Conservation (phyloP, 2,888 invertebrate genomes). For the Brachyptera putata region DNA sequence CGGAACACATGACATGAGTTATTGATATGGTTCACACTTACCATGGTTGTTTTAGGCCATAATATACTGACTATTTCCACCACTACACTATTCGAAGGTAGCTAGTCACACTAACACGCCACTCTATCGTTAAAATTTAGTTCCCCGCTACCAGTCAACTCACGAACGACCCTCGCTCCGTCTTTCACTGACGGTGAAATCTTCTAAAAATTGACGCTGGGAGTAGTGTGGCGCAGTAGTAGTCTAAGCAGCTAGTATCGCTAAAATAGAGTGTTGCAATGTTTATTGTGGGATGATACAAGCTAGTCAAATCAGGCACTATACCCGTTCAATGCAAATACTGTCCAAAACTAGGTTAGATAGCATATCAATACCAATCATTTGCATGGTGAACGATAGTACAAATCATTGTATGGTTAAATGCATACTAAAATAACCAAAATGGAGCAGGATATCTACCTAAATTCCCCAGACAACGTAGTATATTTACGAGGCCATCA, state of each 20-base stretch:
- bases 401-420: too few relatives aligned
- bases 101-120: slow-evolving; percentile 27
- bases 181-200: slow-evolving; percentile 31
- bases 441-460: not conserved
- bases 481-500: slow-evolving; percentile 31
- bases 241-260: too few relatives aligned
- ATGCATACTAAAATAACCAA: not conserved
- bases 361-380: not conserved
- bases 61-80: slow-evolving; percentile 28
- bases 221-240: slow-evolving; percentile 32
- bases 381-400: too few relatives aligned
- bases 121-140: slow-evolving; percentile 23
- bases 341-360: not conserved
- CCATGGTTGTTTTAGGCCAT: slow-evolving; percentile 33
- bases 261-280: slow-evolving; percentile 33
- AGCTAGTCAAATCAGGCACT: slow-evolving; percentile 32
- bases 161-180: slow-evolving; percentile 28
- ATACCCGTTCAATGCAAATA: not conserved
- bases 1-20: not conserved
- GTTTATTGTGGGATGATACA: slow-evolving; percentile 30
- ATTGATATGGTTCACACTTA: slow-evolving; percentile 28
- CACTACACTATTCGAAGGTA: slow-evolving; percentile 26
- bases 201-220: slow-evolving; percentile 31
- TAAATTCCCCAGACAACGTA: slow-evolving; percentile 25
- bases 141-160: slow-evolving; percentile 26